Base-by-base conservation (phyloP, 2,797 vertebrate species). In the Muscicapa comitata region DNA sequence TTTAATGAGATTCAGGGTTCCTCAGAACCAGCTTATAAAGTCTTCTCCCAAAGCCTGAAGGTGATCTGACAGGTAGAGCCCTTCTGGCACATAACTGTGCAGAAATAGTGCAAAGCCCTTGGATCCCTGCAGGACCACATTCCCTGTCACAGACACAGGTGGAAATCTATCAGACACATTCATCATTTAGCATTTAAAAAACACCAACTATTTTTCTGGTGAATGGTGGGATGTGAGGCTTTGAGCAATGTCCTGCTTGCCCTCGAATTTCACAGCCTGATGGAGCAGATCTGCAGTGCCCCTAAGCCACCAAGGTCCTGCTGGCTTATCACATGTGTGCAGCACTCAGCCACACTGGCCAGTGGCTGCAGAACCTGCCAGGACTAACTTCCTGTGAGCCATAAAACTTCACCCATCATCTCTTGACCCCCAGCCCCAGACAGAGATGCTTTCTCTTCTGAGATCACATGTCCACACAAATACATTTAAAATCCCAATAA, bases 311-410 rank as follows among this genome's bases (percentile, higher is more conserved):
- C 53, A 28, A 40, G 35, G 23, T 75, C 70, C 73, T 1, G 0
- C 54, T 66, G 76, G 20, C 7, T 81, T 51, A 23, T 15, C 29
- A 23, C 0, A 0, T 21, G 23, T 35, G 33, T 21, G 17, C 78
- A 74, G 66, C 68, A 29, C 67, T 35, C 40, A 38, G 47, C 20
- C 2, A 3, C 0, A 1, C 81, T 48, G 78, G 37, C 26, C 71
- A 29, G 2, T 13, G 53, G 68, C 82, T 89, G 65, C 47, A 72
- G 42, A 65, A 29, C 24, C 38, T 68, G 24, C 43, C 20, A 45
- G 62, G 25, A 93, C 20, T 20, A 0, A 54, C 66, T 8, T 71
- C 31, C n/a, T 82, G 8, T 31, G 81, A 78, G 28, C 15, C 68
- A 38, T 15, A 61, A 66, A 58, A 62, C 55, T 43, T 63, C n/a